Evolutionary conservation across 2,888 invertebrate genomes (phyloP).

Genomic region (Rhingia campestris): DNA sequence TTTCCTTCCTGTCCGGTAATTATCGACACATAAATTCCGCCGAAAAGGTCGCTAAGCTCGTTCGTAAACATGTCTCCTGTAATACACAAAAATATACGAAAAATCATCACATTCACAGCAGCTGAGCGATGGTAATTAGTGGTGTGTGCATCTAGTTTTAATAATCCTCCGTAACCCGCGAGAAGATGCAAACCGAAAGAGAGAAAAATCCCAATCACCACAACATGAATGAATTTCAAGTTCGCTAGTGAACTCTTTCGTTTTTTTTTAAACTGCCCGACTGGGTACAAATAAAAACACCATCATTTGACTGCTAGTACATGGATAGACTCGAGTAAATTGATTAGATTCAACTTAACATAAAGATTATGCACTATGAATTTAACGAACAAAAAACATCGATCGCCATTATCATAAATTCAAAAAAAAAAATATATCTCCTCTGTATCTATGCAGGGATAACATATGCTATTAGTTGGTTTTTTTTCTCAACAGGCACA

Average conservation of each 20-base stretch:
- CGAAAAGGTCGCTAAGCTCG: constrained; percentile 35
- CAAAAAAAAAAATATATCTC: constrained; percentile 14
- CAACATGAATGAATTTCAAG: constrained; percentile 65
- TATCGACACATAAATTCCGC: constrained; percentile 34
- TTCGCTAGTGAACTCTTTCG: constrained; percentile 67
- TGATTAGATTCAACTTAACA: constrained; percentile 62
- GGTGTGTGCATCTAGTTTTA: constrained; percentile 39
- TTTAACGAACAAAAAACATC: constrained; percentile 72
- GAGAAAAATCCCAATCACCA: constrained; percentile 27
- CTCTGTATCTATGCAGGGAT: constrained; percentile 26
- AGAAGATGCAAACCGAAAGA: constrained; percentile 3
- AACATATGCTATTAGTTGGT: constrained; percentile 59
- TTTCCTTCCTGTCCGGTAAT: constrained; percentile 44
- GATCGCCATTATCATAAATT: constrained; percentile 55
- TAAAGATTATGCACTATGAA: constrained; percentile 51
- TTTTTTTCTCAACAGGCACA: constrained; percentile 49
- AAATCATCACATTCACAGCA: constrained; percentile 16
- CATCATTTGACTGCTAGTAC: constrained; percentile 1
- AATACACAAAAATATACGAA: background rate
- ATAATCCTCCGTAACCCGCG: constrained; percentile 16
- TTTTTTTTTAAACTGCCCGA: constrained; percentile 7
- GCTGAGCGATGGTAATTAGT: constrained; percentile 27
- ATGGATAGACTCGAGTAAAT: constrained; percentile 19
- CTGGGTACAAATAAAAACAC: too few relatives aligned
- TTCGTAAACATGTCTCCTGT: background rate